Evolutionary conservation across 2,113 vertebrate genomes (phyloP).

Genomic region (Chrysemys picta): DNA sequence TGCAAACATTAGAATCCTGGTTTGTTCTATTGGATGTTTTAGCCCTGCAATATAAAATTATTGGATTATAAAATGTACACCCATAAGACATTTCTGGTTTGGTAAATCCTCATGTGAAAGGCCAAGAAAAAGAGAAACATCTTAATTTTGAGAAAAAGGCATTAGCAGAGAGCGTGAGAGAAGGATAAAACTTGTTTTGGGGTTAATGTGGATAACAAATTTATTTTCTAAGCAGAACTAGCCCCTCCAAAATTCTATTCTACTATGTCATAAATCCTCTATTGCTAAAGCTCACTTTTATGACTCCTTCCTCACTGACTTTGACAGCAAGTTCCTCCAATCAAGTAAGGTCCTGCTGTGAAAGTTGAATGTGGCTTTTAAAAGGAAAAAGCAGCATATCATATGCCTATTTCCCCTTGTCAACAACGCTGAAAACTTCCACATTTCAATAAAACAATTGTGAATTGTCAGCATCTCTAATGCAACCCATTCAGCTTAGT

Average conservation of each 20-base stretch:
- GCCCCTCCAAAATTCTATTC: background rate
- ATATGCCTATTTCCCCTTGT: background rate
- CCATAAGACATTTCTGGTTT: background rate
- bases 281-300: background rate
- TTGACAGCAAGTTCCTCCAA: conserved; percentile 5
- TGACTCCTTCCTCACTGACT: background rate
- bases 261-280: background rate
- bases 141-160: background rate
- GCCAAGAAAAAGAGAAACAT: background rate
- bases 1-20: background rate
- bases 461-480: conserved; percentile 3
- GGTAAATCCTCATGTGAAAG: background rate
- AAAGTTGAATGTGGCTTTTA: background rate
- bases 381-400: background rate
- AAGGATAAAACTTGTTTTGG: background rate
- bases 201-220: background rate
- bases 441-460: background rate
- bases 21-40: background rate
- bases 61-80: background rate
- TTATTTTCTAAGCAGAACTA: background rate
- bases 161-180: background rate
- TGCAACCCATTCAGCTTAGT: background rate
- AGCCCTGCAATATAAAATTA: background rate
- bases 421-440: conserved; percentile 2
- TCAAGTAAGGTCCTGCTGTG: background rate